Evolutionary conservation across 2,888 invertebrate genomes (phyloP).

Genomic region (Drosophila eohydei): DNA sequence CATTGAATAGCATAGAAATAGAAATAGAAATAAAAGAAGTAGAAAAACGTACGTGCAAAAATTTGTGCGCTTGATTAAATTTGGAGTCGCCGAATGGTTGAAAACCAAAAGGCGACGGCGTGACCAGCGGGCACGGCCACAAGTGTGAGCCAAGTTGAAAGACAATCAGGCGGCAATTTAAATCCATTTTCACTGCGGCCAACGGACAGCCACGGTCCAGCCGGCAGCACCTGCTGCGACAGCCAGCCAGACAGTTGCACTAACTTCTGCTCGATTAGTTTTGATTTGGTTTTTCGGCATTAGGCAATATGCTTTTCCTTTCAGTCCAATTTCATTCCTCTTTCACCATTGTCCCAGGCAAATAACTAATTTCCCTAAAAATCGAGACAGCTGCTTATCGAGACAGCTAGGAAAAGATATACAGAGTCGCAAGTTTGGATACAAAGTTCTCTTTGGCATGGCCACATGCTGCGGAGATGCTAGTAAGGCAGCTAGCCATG

Average conservation of each 20-base stretch:
- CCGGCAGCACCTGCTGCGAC: slow-evolving; percentile 50
- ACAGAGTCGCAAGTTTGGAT: slow-evolving; percentile 37
- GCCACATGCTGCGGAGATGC: slow-evolving; percentile 4
- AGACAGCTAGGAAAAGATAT: neutral
- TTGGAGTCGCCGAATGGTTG: slow-evolving; percentile 54
- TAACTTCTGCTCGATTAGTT: slow-evolving; percentile 80
- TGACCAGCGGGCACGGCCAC: slow-evolving; percentile 61
- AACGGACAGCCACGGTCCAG: slow-evolving; percentile 25
- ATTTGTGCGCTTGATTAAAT: slow-evolving; percentile 81
- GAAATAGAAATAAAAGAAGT: slow-evolving; percentile 59
- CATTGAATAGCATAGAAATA: slow-evolving; percentile 73
- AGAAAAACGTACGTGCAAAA: slow-evolving; percentile 78
- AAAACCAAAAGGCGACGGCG: slow-evolving; percentile 37
- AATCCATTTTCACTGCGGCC: slow-evolving; percentile 74
- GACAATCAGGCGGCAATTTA: slow-evolving; percentile 79
- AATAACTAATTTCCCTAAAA: slow-evolving; percentile 57
- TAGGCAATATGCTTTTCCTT: slow-evolving; percentile 64
- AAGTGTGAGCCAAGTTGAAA: slow-evolving; percentile 74
- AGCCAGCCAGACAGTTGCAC: slow-evolving; percentile 49
- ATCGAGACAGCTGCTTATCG: slow-evolving; percentile 44
- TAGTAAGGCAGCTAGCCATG: neutral
- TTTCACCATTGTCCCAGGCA: slow-evolving; percentile 1
- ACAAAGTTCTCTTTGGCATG: slow-evolving; percentile 29
- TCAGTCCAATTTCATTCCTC: slow-evolving; percentile 22
- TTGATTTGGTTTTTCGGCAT: slow-evolving; percentile 78